Percentiles rank a stretch among this genome's conserved stretches.
Evolutionary conservation across 2,797 vertebrate species (phyloP).

Genomic region (Rhinophrynus dorsalis): DNA sequence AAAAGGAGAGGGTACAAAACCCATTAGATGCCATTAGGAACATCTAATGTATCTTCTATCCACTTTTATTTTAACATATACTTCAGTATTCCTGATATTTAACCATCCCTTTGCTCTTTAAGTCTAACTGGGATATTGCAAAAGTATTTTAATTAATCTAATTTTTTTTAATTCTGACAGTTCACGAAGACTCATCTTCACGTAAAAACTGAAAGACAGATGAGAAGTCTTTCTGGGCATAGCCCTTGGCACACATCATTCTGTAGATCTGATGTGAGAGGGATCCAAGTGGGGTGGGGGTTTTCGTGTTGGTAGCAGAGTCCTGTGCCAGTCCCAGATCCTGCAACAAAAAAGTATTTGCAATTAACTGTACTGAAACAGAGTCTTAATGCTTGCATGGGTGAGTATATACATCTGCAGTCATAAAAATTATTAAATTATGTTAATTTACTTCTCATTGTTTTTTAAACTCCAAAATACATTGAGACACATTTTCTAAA

Average conservation of each 20-base stretch:
- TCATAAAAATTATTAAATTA: too few relatives aligned
- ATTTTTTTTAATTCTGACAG: too few relatives aligned
- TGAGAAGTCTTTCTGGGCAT: slow-evolving; percentile 95
- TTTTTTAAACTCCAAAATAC: too few relatives aligned
- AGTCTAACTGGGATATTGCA: slow-evolving; percentile 12
- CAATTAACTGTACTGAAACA: too few relatives aligned
- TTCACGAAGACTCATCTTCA: slow-evolving; percentile 83
- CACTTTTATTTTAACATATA: not conserved
- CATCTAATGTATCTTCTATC: too few relatives aligned
- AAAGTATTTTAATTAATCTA: too few relatives aligned
- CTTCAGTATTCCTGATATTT: not conserved
- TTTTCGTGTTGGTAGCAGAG: slow-evolving; percentile 92
- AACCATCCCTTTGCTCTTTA: not conserved
- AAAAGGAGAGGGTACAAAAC: too few relatives aligned
- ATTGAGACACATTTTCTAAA: too few relatives aligned
- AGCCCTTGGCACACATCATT: slow-evolving; percentile 95
- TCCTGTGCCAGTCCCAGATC: slow-evolving; percentile 94
- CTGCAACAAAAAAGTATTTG: slow-evolving; percentile 58
- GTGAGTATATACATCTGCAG: too few relatives aligned
- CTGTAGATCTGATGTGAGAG: slow-evolving; percentile 94
- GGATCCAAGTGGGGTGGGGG: slow-evolving; percentile 86
- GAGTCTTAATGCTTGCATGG: too few relatives aligned
- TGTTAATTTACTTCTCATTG: too few relatives aligned
- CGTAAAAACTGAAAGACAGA: slow-evolving; percentile 96
- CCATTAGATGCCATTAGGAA: too few relatives aligned